Conservation (phyloP, 2,888 invertebrate species). For the Syritta pipiens region DNA sequence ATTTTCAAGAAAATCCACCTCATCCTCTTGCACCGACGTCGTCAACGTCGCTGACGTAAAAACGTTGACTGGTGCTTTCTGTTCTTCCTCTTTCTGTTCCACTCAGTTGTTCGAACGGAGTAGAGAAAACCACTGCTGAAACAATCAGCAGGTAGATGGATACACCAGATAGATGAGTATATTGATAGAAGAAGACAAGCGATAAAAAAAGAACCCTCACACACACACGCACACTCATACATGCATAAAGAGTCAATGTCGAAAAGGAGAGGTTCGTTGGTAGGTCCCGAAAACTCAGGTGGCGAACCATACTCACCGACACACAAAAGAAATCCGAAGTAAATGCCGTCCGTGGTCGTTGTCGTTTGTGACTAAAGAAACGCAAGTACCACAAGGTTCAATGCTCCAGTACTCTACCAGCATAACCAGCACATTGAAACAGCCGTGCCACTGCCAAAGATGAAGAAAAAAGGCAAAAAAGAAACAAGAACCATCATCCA, state of each 20-base stretch:
- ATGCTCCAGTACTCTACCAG: slow-evolving; percentile 46
- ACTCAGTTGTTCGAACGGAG: slow-evolving; percentile 21
- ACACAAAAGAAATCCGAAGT: slow-evolving; percentile 19
- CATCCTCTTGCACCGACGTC: neutral
- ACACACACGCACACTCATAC: neutral
- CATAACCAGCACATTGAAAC: slow-evolving; percentile 16
- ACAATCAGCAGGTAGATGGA: slow-evolving; percentile 60
- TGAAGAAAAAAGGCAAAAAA: slow-evolving; percentile 15
- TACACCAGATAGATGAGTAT: slow-evolving; percentile 16
- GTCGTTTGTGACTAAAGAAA: slow-evolving; percentile 40
- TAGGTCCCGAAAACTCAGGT: slow-evolving; percentile 35
- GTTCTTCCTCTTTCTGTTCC: neutral
- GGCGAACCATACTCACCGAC: slow-evolving; percentile 13
- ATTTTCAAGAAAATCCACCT: slow-evolving; percentile 43
- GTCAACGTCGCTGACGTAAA: neutral
- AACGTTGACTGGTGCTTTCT: neutral
- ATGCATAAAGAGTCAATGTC: no score
- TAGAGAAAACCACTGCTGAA: slow-evolving; percentile 15
- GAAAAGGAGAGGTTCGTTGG: slow-evolving; percentile 26
- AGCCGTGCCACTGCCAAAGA: slow-evolving; percentile 30
- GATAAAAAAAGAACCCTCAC: slow-evolving; percentile 21
- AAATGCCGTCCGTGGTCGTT: neutral
- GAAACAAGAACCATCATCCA: slow-evolving; percentile 26
- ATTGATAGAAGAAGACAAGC: slow-evolving; percentile 42
- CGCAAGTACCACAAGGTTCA: slow-evolving; percentile 59